Conservation (phyloP, 2,113 vertebrate genomes). For the Gobiocypris rarus region DNA sequence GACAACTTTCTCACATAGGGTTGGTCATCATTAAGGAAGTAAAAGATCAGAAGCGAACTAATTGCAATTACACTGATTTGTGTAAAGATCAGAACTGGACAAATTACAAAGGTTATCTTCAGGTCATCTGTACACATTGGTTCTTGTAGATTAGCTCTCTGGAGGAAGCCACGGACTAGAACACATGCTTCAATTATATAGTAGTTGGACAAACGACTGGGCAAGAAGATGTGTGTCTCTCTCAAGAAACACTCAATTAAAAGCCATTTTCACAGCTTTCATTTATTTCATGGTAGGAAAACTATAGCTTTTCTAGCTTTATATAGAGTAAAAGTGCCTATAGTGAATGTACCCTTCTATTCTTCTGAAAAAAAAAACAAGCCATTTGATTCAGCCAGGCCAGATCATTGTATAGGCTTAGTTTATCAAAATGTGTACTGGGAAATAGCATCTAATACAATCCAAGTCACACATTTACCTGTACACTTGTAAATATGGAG, state of each 20-base stretch:
- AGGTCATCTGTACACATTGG: slow-evolving; percentile 31
- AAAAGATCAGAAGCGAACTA: slow-evolving; percentile 47
- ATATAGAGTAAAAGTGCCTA: neutral
- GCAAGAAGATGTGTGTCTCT: neutral
- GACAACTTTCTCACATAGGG: neutral
- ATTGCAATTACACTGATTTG: slow-evolving; percentile 40
- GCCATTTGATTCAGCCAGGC: neutral
- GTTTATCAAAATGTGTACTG: neutral
- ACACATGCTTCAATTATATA: neutral
- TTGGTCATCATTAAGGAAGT: slow-evolving; percentile 14
- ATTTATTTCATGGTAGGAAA: neutral
- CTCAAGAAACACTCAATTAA: slow-evolving; percentile 17
- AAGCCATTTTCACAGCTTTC: slow-evolving; percentile 4
- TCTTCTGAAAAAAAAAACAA: neutral
- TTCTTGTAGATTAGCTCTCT: slow-evolving; percentile 15
- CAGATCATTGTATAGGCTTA: too few species aligned
- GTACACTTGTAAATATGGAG: neutral
- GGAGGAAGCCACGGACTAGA: neutral
- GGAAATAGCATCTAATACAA: neutral
- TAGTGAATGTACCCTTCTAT: neutral
- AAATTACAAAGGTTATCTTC: slow-evolving; percentile 56
- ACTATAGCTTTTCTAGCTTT: neutral
- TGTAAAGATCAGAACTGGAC: slow-evolving; percentile 43
- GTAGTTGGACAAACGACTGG: neutral
- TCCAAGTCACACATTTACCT: neutral